Evolutionary conservation across 2,797 vertebrate species (phyloP).

Genomic region (Saxicola maurus): DNA sequence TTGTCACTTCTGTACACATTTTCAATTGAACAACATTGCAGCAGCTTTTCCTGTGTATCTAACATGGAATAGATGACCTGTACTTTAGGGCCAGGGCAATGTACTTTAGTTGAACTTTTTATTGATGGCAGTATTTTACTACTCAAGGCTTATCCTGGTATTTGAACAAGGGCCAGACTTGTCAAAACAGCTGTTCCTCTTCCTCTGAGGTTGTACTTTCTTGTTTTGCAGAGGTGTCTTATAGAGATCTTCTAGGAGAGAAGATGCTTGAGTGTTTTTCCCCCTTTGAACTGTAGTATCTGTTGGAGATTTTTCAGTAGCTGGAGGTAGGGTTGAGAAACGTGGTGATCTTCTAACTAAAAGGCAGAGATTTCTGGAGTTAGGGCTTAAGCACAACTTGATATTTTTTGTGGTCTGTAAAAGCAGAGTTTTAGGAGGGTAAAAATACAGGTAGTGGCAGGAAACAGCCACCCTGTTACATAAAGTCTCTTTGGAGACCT

Average conservation of each 20-base stretch:
- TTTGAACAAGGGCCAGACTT: slow-evolving; percentile 31
- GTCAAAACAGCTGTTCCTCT: slow-evolving; percentile 6
- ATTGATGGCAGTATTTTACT: slow-evolving; percentile 4
- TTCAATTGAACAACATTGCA: not conserved
- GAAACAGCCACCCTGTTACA: not conserved
- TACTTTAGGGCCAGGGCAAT: not conserved
- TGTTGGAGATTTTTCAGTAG: not conserved
- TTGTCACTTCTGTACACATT: not conserved
- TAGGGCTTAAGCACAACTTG: not conserved
- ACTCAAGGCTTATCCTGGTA: not conserved
- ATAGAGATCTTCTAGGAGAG: not conserved
- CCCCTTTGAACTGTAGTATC: not conserved
- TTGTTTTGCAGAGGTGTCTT: not conserved
- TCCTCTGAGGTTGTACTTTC: not conserved
- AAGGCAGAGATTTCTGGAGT: not conserved
- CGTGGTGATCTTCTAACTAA: not conserved
- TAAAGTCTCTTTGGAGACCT: not conserved
- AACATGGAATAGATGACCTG: not conserved
- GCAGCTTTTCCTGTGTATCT: not conserved
- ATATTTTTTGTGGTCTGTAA: not conserved
- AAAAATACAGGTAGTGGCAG: not conserved
- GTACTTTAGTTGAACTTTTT: slow-evolving; percentile 7
- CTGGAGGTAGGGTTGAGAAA: not conserved
- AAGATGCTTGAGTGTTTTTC: not conserved
- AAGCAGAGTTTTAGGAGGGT: not conserved